These are phyloP conservation scores for Eupeodes corollae DNA, from an alignment of 1,140 invertebrate genomes.

Conservation along the genomic window DNA sequence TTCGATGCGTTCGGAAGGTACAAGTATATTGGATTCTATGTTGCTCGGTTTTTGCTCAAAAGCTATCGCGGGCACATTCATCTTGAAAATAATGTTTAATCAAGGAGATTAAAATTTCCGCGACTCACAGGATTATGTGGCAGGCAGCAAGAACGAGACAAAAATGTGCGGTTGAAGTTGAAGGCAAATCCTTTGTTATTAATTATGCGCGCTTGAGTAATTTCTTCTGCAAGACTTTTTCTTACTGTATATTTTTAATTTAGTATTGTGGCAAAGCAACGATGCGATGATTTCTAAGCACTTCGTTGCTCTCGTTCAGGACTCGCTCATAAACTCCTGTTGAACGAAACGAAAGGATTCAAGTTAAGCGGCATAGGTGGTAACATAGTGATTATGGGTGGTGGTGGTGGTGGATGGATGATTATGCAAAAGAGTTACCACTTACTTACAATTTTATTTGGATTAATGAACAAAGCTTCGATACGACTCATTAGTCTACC, in stretches of 20 bases:
- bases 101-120: constrained; percentile 3
- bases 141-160: no score
- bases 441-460: background rate
- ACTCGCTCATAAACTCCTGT: background rate
- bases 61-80: background rate
- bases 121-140: background rate
- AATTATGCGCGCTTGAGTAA: constrained; percentile 1
- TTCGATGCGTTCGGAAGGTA: no score
- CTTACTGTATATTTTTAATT: background rate
- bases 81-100: constrained; percentile 1
- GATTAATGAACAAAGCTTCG: background rate
- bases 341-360: no score
- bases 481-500: constrained; percentile 1
- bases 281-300: no score
- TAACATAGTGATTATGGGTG: no score
- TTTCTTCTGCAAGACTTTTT: background rate
- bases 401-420: background rate
- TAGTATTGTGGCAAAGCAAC: no score
- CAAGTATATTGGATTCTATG: background rate
- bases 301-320: background rate
- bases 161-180: no score
- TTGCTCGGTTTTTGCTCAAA: background rate
- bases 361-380: no score
- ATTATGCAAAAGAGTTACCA: background rate
- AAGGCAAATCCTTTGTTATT: constrained; percentile 2